A percentile compares a stretch with the other conserved stretches of the same genome.
Conservation (phyloP, 2,113 vertebrate species). For the Coptodon rendalli region DNA sequence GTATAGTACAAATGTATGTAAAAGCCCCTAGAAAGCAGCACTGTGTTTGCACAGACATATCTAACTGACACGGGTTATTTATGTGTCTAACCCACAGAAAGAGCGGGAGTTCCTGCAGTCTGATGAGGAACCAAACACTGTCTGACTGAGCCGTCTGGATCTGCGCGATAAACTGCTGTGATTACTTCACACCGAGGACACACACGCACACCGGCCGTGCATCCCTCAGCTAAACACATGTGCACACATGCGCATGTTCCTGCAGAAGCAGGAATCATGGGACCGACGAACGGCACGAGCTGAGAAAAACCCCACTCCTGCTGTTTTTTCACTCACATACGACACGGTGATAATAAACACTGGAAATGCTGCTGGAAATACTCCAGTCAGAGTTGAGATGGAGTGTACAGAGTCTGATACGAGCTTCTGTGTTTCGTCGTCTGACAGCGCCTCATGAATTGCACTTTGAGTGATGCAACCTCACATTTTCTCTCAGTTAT, state of each 20-base stretch:
- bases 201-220: background rate
- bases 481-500: background rate
- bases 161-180: background rate
- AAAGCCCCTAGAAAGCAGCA: background rate
- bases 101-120: constrained; percentile 20
- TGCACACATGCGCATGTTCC: background rate
- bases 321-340: constrained; percentile 59
- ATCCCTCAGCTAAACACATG: constrained; percentile 7
- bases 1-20: background rate
- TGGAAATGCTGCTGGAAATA: constrained; percentile 11
- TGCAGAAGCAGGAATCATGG: constrained; percentile 45
- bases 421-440: background rate
- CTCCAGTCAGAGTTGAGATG: background rate
- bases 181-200: constrained; percentile 6
- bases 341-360: constrained; percentile 12
- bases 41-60: constrained; percentile 29
- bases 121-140: constrained; percentile 41
- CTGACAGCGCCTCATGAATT: background rate
- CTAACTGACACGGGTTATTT: constrained; percentile 50
- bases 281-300: constrained; percentile 42
- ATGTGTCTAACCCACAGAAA: constrained; percentile 35
- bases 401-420: background rate
- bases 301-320: constrained; percentile 56
- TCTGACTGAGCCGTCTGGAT: background rate
- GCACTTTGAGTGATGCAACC: background rate